Conservation (phyloP, 2,888 invertebrate species). For the Ennomos fuscantarius region DNA sequence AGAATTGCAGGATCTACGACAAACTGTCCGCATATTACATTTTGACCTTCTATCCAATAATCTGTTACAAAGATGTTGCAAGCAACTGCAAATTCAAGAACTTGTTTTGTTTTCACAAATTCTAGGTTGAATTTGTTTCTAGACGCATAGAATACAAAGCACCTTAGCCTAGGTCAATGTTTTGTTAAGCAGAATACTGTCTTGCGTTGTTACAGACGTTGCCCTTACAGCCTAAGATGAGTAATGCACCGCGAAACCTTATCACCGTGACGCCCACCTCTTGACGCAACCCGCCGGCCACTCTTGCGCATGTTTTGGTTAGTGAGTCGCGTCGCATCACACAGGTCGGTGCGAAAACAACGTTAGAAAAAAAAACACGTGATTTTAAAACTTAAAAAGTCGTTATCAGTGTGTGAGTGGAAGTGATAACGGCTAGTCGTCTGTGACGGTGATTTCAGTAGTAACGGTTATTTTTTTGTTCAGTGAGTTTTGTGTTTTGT, state of each 20-base stretch:
- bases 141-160: constrained; percentile 11
- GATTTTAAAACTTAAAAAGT: constrained; percentile 39
- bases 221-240: constrained; percentile 27
- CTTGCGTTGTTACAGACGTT: constrained; percentile 19
- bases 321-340: constrained; percentile 41
- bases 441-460: constrained; percentile 10
- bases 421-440: constrained; percentile 35
- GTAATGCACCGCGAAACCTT: constrained; percentile 34
- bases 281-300: constrained; percentile 46
- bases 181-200: neutral
- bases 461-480: constrained; percentile 23
- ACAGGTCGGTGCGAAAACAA: constrained; percentile 48
- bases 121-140: constrained; percentile 7
- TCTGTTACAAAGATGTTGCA: no score
- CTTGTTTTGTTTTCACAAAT: constrained; percentile 7
- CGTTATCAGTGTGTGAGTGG: constrained; percentile 46
- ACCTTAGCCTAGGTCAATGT: constrained; percentile 4
- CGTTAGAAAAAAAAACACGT: constrained; percentile 46
- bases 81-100: constrained; percentile 7
- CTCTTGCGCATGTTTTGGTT: constrained; percentile 44
- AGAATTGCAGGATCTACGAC: no score
- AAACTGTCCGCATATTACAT: no score
- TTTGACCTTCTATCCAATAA: no score
- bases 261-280: constrained; percentile 46
- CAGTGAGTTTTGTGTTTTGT: constrained; percentile 19